phyloP scores from a whole-genome alignment of 2,888 invertebrate genomes.

The Octonoba sinensis region DNA sequence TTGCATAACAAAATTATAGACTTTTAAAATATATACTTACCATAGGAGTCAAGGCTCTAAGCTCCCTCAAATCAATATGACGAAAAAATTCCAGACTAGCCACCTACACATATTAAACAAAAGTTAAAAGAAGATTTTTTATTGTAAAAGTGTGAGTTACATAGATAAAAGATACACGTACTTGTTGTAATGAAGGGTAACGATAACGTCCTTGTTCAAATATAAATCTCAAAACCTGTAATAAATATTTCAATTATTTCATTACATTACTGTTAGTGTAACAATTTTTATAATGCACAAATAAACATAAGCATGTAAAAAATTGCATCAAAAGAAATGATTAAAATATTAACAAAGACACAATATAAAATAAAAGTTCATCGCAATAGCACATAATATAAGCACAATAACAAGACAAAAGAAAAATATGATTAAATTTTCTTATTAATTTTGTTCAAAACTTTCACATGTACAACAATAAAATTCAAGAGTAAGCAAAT shows the following conservation, averaged over 20 bases:
- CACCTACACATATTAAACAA: conserved; percentile 71
- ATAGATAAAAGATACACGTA: conserved; percentile 16
- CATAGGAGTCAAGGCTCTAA: conserved; percentile 85
- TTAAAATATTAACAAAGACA: too few species aligned
- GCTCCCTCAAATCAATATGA: conserved; percentile 88
- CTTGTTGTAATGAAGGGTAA: conserved; percentile 83
- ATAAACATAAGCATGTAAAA: too few species aligned
- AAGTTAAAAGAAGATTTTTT: not conserved
- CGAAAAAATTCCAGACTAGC: conserved; percentile 86
- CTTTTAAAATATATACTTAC: conserved; percentile 72
- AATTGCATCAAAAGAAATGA: too few species aligned
- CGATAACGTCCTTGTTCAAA: conserved; percentile 79
- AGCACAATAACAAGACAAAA: too few species aligned
- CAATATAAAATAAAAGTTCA: too few species aligned
- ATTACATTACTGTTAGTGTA: too few species aligned
- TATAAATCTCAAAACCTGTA: conserved; percentile 82
- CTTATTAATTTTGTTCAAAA: too few species aligned
- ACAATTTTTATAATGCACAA: too few species aligned
- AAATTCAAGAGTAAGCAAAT: too few species aligned
- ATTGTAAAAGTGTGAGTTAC: not conserved
- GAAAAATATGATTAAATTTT: too few species aligned
- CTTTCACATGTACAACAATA: too few species aligned
- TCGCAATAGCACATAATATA: too few species aligned
- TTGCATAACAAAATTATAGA: not conserved
- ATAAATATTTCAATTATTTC: conserved; percentile 13